Base-by-base conservation (phyloP, 2,888 invertebrate species). In the Watsonalla cultraria region DNA sequence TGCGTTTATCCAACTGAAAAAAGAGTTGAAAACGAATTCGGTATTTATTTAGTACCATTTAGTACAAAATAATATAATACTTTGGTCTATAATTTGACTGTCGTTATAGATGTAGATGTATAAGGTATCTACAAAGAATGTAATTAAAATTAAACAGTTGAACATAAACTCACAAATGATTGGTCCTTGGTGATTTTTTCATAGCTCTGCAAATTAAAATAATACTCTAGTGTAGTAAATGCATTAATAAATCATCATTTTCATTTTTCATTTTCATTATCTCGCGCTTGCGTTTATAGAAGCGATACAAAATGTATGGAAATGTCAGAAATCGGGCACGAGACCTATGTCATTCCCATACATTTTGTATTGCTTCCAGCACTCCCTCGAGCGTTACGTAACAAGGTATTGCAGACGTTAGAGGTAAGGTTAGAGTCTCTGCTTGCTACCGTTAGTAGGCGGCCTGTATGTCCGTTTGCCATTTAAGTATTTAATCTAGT, bases 1-100 rank as follows among this genome's bases (percentile, higher is more conserved):
- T 78, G 5, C 88, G 79, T 66, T 80, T 83, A 51, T 73, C 71
- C 53, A 88, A 59, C 88, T 89, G 57, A 33, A 66, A 63, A 47
- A 48, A 46, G 52, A 2, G 11, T 9, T 13, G 6, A 39, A 45
- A 7, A 45, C n/a, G n/a, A n/a, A n/a, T n/a, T n/a, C n/a, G n/a
- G n/a, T n/a, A n/a, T n/a, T n/a, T n/a, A n/a, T n/a, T n/a, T n/a
- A n/a, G n/a, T n/a, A n/a, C n/a, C n/a, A n/a, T n/a, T n/a, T n/a
- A n/a, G n/a, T n/a, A n/a, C n/a, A n/a, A n/a, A n/a, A n/a, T n/a
- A n/a, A n/a, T n/a, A n/a, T n/a, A n/a, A n/a, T n/a, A n/a, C n/a
- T n/a, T n/a, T n/a, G n/a, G n/a, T n/a, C n/a, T n/a, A n/a, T n/a
- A n/a, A 49, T 47, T 35, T 39, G 55, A 7, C 11, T 14, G 50